Percentiles rank a stretch among this genome's conserved stretches.
Evolutionary conservation across 2,888 invertebrate genomes (phyloP).

Genomic region (Artemia sp.): DNA sequence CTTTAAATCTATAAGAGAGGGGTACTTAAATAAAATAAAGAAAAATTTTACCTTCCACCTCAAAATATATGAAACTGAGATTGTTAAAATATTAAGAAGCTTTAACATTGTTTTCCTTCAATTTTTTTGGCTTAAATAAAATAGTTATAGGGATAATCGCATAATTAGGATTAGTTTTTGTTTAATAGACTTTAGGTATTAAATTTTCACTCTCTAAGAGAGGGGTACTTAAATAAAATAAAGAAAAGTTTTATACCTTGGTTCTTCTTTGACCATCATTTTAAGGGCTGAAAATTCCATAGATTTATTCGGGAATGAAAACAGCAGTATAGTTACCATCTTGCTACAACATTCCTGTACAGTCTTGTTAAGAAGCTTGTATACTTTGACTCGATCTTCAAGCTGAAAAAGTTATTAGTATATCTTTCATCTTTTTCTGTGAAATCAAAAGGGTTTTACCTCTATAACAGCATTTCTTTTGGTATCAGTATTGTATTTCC

Average conservation of each 20-base stretch:
- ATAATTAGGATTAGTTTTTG: background rate
- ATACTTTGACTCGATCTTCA: background rate
- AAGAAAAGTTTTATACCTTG: background rate
- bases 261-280: background rate
- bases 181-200: background rate
- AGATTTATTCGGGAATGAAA: background rate
- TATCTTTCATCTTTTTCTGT: too few relatives aligned
- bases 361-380: background rate
- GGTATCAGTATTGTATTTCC: too few relatives aligned
- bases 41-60: background rate
- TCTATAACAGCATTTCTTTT: too few relatives aligned
- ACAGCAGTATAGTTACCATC: background rate
- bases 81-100: too few relatives aligned
- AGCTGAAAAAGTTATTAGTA: background rate
- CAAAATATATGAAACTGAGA: too few relatives aligned
- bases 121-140: too few relatives aligned
- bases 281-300: background rate
- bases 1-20: background rate
- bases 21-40: background rate
- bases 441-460: too few relatives aligned
- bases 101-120: too few relatives aligned
- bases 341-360: background rate
- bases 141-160: background rate
- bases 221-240: background rate
- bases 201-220: background rate